Evolutionary conservation across 2,888 invertebrate species (phyloP).

Genomic region (Andrena fulva): DNA sequence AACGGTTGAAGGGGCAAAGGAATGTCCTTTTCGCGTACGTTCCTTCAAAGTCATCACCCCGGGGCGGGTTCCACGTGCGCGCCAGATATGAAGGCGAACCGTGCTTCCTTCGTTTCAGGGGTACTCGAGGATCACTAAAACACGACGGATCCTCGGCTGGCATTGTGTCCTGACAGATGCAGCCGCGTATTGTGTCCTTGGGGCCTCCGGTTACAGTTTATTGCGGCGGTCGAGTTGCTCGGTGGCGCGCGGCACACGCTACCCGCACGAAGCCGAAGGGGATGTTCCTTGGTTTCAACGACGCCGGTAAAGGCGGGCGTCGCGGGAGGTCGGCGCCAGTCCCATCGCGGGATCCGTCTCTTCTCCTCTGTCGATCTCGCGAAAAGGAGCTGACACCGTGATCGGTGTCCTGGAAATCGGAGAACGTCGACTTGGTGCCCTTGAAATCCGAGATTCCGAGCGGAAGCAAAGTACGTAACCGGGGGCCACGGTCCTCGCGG

Average conservation of each 20-base stretch:
- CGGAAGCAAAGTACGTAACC: constrained; percentile 25
- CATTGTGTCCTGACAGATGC: constrained; percentile 28
- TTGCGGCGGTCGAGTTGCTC: constrained; percentile 46
- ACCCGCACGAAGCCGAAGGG: constrained; percentile 7
- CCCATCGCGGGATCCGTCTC: constrained; percentile 23
- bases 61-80: constrained; percentile 37
- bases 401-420: constrained; percentile 60
- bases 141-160: constrained; percentile 17
- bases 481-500: background rate
- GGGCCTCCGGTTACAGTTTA: constrained; percentile 70
- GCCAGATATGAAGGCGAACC: constrained; percentile 51
- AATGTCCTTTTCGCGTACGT: background rate
- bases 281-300: background rate
- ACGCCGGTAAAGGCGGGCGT: constrained; percentile 4
- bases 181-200: constrained; percentile 40
- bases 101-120: constrained; percentile 23
- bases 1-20: background rate
- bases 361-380: constrained; percentile 19
- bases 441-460: constrained; percentile 42
- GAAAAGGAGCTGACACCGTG: constrained; percentile 10
- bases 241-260: constrained; percentile 50
- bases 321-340: constrained; percentile 71
- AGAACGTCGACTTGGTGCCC: constrained; percentile 38
- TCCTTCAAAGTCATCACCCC: background rate
- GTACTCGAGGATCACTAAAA: background rate